Conservation (phyloP, 2,888 invertebrate genomes). For the Tridacna gigas region DNA sequence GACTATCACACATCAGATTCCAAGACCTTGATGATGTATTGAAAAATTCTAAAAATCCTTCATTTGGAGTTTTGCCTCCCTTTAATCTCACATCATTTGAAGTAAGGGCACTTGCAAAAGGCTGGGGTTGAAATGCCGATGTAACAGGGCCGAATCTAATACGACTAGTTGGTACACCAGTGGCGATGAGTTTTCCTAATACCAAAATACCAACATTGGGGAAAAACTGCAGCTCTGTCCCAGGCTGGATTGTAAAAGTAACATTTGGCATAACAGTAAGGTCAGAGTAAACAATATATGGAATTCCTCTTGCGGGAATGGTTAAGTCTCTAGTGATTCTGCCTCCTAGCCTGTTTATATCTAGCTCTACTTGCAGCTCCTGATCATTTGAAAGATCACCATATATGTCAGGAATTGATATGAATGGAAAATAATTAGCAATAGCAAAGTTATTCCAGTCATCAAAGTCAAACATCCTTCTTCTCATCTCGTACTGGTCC, state of each 20-base stretch:
- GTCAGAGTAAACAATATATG: slow-evolving; percentile 90
- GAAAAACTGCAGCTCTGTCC: slow-evolving; percentile 96
- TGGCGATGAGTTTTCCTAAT: slow-evolving; percentile 94
- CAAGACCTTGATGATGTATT: slow-evolving; percentile 97
- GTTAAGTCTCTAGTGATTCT: slow-evolving; percentile 87
- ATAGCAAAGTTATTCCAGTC: slow-evolving; percentile 99
- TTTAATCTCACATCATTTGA: slow-evolving; percentile 85
- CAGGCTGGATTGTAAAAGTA: slow-evolving; percentile 93
- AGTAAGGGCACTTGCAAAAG: slow-evolving; percentile 17
- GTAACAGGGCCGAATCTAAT: slow-evolving; percentile 62
- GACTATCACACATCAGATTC: slow-evolving; percentile 97
- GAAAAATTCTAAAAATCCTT: slow-evolving; percentile 97
- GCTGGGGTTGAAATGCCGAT: slow-evolving; percentile 1
- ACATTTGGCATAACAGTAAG: slow-evolving; percentile 98
- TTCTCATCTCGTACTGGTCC: slow-evolving; percentile 90
- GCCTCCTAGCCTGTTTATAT: slow-evolving; percentile 85
- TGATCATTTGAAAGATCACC: slow-evolving; percentile 72
- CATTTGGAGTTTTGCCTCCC: slow-evolving; percentile 89
- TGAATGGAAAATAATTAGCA: slow-evolving; percentile 94
- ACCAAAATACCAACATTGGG: slow-evolving; percentile 98
- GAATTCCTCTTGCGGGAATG: slow-evolving; percentile 69
- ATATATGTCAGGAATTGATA: slow-evolving; percentile 87
- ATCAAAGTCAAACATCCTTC: slow-evolving; percentile 97
- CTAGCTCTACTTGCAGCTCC: slow-evolving; percentile 69
- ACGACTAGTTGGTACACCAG: slow-evolving; percentile 87